These are phyloP conservation scores for Drosophila mimetica DNA, from an alignment of 2,888 invertebrate species.

Conservation along the genomic window DNA sequence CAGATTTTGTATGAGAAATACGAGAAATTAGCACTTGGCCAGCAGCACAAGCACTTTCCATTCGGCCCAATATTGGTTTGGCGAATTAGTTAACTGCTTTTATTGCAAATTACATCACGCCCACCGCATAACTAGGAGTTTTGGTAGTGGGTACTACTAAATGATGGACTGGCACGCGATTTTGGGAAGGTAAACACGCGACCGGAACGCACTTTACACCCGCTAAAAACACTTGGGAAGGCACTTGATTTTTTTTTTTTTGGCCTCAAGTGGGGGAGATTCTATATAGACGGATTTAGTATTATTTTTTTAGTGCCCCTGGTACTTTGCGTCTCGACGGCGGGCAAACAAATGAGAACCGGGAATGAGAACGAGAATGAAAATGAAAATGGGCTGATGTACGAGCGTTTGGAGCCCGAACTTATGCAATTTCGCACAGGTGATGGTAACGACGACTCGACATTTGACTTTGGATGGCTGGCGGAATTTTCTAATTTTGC, in stretches of 20 bases:
- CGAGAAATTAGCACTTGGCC: conserved; percentile 68
- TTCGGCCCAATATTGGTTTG: conserved; percentile 42
- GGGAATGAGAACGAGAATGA: conserved; percentile 27
- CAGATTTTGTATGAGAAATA: conserved; percentile 31
- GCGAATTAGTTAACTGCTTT: conserved; percentile 73
- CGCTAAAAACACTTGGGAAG: conserved; percentile 39
- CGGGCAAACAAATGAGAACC: conserved; percentile 70
- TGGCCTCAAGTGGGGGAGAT: neutral
- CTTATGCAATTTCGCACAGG: conserved; percentile 74
- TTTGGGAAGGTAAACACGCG: conserved; percentile 62
- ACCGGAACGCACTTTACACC: conserved; percentile 68
- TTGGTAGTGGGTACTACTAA: conserved; percentile 17
- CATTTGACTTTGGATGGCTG: conserved; percentile 73
- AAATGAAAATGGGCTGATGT: conserved; percentile 40
- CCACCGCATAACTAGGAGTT: conserved; percentile 55
- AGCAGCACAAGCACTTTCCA: conserved; percentile 32
- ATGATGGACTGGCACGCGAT: conserved; percentile 65
- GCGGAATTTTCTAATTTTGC: conserved; percentile 65
- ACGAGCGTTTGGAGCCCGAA: conserved; percentile 51
- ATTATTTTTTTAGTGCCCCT: neutral
- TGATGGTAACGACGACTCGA: conserved; percentile 60
- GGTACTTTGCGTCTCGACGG: conserved; percentile 41
- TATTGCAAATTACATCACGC: conserved; percentile 78
- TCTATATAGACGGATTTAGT: conserved; percentile 6
- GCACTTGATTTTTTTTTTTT: conserved; percentile 44